Evolutionary conservation across 2,888 invertebrate species (phyloP).

Genomic region (Heliconius ethilla): DNA sequence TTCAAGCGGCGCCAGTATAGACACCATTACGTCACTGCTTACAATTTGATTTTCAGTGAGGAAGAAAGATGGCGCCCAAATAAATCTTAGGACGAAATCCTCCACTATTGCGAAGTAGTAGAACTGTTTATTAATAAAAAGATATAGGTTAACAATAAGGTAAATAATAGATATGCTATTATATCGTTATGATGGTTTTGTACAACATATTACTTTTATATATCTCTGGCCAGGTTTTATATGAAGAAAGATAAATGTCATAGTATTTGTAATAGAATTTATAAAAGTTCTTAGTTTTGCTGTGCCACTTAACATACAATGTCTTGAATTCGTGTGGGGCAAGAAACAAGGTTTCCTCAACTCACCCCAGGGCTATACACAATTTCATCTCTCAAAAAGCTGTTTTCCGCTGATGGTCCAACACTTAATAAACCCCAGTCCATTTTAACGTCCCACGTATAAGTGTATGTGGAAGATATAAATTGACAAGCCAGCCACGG

Average conservation of each 20-base stretch:
- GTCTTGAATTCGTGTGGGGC: too few relatives aligned
- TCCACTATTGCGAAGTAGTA: conserved; percentile 98
- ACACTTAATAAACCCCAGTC: conserved; percentile 99
- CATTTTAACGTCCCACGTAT: conserved; percentile 99
- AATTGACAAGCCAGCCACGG: conserved; percentile 93
- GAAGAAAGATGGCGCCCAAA: conserved; percentile 95
- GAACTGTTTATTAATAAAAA: conserved; percentile 76
- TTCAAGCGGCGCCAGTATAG: conserved; percentile 91
- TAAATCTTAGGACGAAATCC: conserved; percentile 95
- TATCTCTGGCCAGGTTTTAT: too few relatives aligned
- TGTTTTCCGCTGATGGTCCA: conserved; percentile 92
- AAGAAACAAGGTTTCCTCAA: conserved; percentile 31
- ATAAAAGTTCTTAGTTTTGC: too few relatives aligned
- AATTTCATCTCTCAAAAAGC: conserved; percentile 95
- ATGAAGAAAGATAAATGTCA: too few relatives aligned
- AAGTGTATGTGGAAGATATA: conserved; percentile 95
- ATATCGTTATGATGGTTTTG: too few relatives aligned
- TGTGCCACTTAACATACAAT: too few relatives aligned
- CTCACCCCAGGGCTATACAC: conserved; percentile 95
- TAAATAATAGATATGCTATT: too few relatives aligned
- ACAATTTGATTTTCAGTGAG: conserved; percentile 90
- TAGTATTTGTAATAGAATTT: too few relatives aligned
- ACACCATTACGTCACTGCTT: conserved; percentile 90
- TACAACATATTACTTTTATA: too few relatives aligned
- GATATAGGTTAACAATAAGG: too few relatives aligned